Base-by-base conservation (phyloP, 2,888 invertebrate genomes). In the Orthonevra nobilis region DNA sequence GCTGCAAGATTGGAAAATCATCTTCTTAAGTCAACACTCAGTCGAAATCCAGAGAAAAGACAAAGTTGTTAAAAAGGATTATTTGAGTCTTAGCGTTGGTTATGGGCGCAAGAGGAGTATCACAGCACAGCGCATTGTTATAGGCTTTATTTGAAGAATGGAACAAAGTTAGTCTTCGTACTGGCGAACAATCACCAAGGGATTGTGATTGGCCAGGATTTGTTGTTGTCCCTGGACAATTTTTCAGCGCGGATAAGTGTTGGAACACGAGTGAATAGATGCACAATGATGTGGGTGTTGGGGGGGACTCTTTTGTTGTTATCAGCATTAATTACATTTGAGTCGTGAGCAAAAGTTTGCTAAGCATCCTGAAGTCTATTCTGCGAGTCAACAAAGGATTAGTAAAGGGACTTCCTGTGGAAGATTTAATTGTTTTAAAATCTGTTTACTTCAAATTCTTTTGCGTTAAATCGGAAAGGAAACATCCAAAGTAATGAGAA, bases 1-100 rank as follows among this genome's bases (percentile, higher is more conserved):
- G 79, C 79, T 79, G 79, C 66, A 79, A 68, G 68, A 79, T 79
- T 73, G 66, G 66, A 73, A 79, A 73, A 68, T 68, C 73, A 73
- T 79, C 66, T 61, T 40, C 66, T 73, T 79, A 79, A 79, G 73
- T 79, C 79, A 79, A 79, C 79, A 79, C 66, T 79, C 42, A 48
- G 46, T 73, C 42, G 17, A 54, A 79, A 58, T 48, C 61, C 60
- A 20, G 9, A 54, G 48, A 61, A 68, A 79, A 73, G 79, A 79
- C 73, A 61, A 79, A 79, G 73, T 79, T 79, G 56, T 60, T 28
- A 38, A 14, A 73, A 68, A 61, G 61, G 68, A 73, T 79, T 79
- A 79, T 60, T 68, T 56, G 30, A 66, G 73, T 48, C 42, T 66
- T 61, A 61, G 73, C 42, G 30, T 61, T 66, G 48, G 40, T 61